These are phyloP conservation scores for Platycnemis pennipes DNA, from an alignment of 2,888 invertebrate species.

Conservation along the genomic window DNA sequence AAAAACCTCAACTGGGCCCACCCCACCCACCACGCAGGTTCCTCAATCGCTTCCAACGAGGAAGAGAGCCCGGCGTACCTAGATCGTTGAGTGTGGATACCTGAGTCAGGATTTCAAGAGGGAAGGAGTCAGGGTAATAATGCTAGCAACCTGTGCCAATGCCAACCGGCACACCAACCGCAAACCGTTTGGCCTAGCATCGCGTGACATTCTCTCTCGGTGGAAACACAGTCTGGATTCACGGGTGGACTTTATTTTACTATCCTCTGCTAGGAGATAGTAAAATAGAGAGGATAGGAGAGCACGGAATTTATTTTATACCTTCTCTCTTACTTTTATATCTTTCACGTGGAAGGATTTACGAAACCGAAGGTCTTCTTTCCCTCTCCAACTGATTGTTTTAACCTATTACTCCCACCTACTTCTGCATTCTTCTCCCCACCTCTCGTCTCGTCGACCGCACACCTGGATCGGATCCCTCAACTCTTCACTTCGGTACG, in stretches of 20 bases:
- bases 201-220: constrained; percentile 29
- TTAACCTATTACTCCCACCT: not conserved
- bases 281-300: no score
- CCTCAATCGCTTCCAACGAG: not conserved
- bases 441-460: not conserved
- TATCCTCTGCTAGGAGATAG: not conserved
- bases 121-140: not conserved
- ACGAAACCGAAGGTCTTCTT: not conserved
- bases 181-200: not conserved
- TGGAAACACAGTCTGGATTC: constrained; percentile 33
- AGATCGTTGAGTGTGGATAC: not conserved
- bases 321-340: constrained; percentile 23
- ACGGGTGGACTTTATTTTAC: constrained; percentile 17
- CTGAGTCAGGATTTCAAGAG: not conserved
- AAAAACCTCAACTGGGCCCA: not conserved
- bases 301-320: no score
- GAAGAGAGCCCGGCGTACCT: not conserved
- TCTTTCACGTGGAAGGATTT: not conserved
- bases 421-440: not conserved
- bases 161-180: not conserved
- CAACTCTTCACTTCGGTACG: not conserved
- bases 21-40: not conserved
- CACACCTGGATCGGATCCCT: no score
- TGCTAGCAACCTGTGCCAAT: not conserved
- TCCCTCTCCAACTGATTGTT: not conserved